These are phyloP conservation scores for Lasiurus borealis DNA, from an alignment of 2,113 vertebrate genomes.

Conservation along the genomic window DNA sequence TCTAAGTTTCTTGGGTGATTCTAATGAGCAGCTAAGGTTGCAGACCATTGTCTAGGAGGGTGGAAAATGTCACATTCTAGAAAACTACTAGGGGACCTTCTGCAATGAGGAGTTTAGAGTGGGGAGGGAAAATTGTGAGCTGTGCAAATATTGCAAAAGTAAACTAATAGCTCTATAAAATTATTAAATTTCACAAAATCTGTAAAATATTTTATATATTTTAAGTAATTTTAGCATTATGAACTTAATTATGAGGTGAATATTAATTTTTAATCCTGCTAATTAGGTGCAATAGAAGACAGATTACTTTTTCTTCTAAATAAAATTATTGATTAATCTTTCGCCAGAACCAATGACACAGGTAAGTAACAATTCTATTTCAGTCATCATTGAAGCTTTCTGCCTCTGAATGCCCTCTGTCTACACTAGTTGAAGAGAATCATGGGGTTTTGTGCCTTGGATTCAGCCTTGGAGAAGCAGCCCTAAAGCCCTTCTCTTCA, in stretches of 20 bases:
- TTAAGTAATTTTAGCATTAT: not conserved
- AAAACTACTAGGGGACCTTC: not conserved
- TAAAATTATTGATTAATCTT: not conserved
- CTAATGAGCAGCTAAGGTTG: not conserved
- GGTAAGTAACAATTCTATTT: not conserved
- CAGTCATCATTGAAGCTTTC: not conserved
- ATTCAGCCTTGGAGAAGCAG: not conserved
- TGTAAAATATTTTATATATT: not conserved
- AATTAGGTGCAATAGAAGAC: not conserved
- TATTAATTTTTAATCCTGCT: not conserved
- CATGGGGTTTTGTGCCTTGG: fast-evolving
- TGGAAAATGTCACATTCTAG: not conserved
- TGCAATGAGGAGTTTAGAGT: not conserved
- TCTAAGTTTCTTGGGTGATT: not conserved
- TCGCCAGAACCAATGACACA: not conserved
- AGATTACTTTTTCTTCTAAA: not conserved
- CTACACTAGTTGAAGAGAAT: not conserved
- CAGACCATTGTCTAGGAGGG: not conserved
- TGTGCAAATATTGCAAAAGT: not conserved
- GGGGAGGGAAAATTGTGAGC: not conserved
- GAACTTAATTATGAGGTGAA: not conserved
- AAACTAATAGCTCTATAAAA: not conserved
- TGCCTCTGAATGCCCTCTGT: not conserved
- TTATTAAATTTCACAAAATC: not conserved
- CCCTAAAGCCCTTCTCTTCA: not conserved